Conservation (phyloP, 2,113 vertebrate species). For the Irena cyanogastra region DNA sequence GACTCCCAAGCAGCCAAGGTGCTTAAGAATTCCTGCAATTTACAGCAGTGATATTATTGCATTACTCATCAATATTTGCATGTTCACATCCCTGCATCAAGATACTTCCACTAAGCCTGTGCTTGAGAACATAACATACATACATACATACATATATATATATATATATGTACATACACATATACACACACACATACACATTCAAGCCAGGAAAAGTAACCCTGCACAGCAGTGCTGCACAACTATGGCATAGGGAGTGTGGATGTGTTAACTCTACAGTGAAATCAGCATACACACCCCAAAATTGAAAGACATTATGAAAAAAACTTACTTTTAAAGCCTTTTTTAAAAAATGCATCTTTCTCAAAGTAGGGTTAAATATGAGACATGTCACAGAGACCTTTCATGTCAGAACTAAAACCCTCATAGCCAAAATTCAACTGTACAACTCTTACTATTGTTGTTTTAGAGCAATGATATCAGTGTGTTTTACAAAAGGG, state of each 20-base stretch:
- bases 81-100: not conserved
- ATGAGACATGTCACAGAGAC: not conserved
- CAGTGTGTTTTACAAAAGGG: not conserved
- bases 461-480: not conserved
- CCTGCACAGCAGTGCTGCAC: not conserved
- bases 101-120: not conserved
- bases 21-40: not conserved
- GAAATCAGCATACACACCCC: not conserved
- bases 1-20: not conserved
- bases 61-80: not conserved
- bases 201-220: not conserved
- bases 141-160: not conserved
- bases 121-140: not conserved
- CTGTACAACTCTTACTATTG: not conserved
- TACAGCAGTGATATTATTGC: not conserved
- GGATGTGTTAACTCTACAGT: not conserved
- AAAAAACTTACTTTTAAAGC: not conserved
- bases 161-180: too few relatives aligned
- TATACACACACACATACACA: too few relatives aligned
- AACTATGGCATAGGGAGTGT: not conserved
- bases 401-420: not conserved
- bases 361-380: not conserved
- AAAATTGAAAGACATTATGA: not conserved
- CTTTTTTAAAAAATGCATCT: not conserved
- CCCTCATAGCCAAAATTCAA: not conserved